These are phyloP conservation scores for Empidonax alnorum DNA, from an alignment of 2,113 vertebrate genomes.

Conservation along the genomic window DNA sequence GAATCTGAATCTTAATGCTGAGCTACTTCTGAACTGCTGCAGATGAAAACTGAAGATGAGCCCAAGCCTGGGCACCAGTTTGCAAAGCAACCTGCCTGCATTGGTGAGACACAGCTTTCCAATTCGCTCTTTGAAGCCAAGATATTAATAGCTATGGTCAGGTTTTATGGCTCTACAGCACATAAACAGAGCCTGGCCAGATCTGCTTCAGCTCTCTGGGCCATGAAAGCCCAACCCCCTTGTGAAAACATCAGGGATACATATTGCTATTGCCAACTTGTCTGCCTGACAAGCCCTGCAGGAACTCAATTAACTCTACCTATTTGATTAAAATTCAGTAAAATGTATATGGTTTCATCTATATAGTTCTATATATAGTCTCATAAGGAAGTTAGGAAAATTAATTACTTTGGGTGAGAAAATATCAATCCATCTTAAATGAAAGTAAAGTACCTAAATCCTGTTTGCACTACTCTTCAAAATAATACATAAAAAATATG, in stretches of 20 bases:
- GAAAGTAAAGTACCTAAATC: background rate
- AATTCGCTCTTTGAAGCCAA: background rate
- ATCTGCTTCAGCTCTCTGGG: background rate
- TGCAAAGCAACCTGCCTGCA: background rate
- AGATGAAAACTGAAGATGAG: background rate
- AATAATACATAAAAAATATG: background rate
- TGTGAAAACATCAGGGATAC: background rate
- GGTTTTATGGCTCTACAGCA: background rate
- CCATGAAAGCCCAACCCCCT: background rate
- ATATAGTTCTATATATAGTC: no score
- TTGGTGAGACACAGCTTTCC: background rate
- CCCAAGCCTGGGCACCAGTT: background rate
- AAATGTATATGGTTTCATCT: background rate
- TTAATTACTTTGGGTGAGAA: background rate
- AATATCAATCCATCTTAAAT: background rate
- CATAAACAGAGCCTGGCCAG: background rate
- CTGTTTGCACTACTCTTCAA: accelerated
- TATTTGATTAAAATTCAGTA: background rate
- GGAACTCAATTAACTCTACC: background rate
- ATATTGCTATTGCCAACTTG: background rate
- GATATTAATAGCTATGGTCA: background rate
- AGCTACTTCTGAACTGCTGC: background rate
- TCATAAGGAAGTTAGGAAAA: background rate
- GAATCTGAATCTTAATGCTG: background rate
- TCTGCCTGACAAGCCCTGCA: background rate